phyloP scores from a whole-genome alignment of 2,113 vertebrate genomes.

The Uria aalge region DNA sequence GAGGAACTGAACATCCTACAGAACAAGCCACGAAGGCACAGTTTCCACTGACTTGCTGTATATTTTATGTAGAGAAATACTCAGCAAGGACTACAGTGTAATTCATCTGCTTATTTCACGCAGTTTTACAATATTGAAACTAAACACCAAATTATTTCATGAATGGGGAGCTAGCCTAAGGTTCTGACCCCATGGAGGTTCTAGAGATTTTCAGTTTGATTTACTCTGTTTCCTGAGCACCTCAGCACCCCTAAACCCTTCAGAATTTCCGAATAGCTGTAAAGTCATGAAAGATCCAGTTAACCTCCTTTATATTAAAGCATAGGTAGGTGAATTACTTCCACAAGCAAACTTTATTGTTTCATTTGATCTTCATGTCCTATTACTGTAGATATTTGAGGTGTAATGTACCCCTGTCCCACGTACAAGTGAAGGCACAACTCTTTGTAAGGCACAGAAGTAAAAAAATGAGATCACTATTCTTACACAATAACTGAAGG shows the following conservation, averaged over 20 bases:
- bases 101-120: neutral
- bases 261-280: neutral
- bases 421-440: neutral
- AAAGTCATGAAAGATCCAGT: neutral
- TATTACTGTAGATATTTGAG: neutral
- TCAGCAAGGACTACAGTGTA: too few relatives aligned
- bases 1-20: neutral
- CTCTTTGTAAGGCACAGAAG: neutral
- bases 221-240: neutral
- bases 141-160: neutral
- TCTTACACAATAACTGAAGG: neutral
- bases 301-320: neutral
- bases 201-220: neutral
- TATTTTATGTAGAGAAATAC: neutral
- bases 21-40: neutral
- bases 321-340: neutral
- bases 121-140: neutral
- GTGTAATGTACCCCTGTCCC: neutral
- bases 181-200: neutral
- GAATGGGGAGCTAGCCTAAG: neutral
- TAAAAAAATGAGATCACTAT: neutral
- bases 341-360: neutral
- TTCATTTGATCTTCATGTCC: neutral
- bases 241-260: neutral
- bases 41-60: neutral